Evolutionary conservation across 2,113 vertebrate genomes (phyloP), one percentile per base, ranked within the genome.

Genomic region (Mus musculus): DNA sequence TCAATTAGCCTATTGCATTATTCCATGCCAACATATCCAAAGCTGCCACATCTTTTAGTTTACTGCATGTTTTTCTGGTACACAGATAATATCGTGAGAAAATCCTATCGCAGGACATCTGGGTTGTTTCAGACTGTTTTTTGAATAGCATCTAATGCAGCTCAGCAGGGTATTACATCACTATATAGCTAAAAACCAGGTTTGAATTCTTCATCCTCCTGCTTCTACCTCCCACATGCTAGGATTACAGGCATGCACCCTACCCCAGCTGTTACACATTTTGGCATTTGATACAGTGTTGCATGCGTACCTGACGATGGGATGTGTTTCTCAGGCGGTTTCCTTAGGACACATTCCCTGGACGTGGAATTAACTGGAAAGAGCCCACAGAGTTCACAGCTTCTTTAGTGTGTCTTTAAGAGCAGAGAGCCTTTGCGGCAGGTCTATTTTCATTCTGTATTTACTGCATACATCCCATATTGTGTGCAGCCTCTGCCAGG

Each of bases 221-320:
- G 49, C 86, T 33, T 88, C 49, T 54, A 54, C 33, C 46, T 72
- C 69, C 63, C 63, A 28, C 26, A 65, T 65, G 63, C 63, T 65
- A 65, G 10, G 63, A 65, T 65, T 65, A 28, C 63, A 28, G 36
- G 33, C 49, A 52, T 54, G 30, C 5, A n/a, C n/a, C 49, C 65
- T 24, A 10, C 1, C n/a, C 69, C 52, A 42, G 7, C 20, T 73
- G 24, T 42, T 59, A 54, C 33, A 72, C 2, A 33, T 81, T 93
- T 76, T 93, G 63, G 7, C 69, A 78, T 80, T 93, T 93, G 92
- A 90, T 94, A 76, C n/a, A 75, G 4, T 17, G 28, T 39, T 92
- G 2, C 24, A 12, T 80, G 39, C 73, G 28, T 67, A 33, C 24
- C 11, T 20, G 69, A 30, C 72, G n/a, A 67, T 9, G 28, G 42